Base-by-base conservation (phyloP, 1,140 invertebrate genomes). In the Drosophila chauvacae region DNA sequence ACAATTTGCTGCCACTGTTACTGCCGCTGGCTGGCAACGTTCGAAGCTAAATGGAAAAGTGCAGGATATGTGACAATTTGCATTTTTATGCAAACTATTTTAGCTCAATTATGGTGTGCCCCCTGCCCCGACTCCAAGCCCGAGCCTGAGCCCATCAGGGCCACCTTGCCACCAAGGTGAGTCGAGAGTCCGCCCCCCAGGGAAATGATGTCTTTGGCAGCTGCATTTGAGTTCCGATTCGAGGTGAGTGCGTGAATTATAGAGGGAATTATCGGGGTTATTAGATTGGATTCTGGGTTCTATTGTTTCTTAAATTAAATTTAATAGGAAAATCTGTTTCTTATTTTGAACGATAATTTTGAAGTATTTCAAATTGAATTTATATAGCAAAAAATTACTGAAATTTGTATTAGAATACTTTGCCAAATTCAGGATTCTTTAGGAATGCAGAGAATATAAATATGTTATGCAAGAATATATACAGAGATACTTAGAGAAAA, bases 31-130 rank as follows among this genome's bases (percentile, higher is more conserved):
- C 75, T 62, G 60, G 35, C 64, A 81, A 74, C 63, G 73, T 65
- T 78, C 69, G 76, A 81, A 80, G 66, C 83, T 88, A 88, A 86
- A 86, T 86, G 78, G 83, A 88, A 87, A 83, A 88, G 80, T 80
- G 84, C 83, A 88, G 83, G 84, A 86, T 86, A 86, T 88, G 83
- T 88, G 83, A 86, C 83, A 80, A 83, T 80, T 86, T 86, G 84
- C 84, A 86, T 86, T 86, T 86, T 83, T 86, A 86, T 86, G 84
- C 83, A 88, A 83, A 88, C 80, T 83, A 88, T 88, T 83, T 88
- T 72, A 80, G 76, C 83, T 88, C 83, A 86, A 86, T 86, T 86
- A 88, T 77, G 80, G 51, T 9, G 45, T 41, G 33, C 42, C 50
- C 50, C 56, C 42, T 6, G 26, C 23, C 35, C 56, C 44, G 35